phyloP scores from a whole-genome alignment of 2,797 vertebrate genomes.

The Artibeus lituratus region DNA sequence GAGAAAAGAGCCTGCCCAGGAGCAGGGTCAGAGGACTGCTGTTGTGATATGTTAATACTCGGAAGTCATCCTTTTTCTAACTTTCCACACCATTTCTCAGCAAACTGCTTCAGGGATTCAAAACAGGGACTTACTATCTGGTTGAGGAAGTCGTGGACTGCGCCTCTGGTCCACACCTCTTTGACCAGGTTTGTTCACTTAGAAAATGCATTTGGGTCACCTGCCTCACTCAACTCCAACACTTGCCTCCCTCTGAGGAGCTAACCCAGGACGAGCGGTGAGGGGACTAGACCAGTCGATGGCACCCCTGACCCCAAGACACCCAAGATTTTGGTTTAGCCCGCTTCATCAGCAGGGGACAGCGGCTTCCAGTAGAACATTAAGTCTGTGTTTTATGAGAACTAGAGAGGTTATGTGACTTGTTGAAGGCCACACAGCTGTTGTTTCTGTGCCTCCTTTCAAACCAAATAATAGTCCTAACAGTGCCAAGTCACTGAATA shows the following conservation, averaged over 20 bases:
- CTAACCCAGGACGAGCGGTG: neutral
- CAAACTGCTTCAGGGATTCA: neutral
- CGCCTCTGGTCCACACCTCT: neutral
- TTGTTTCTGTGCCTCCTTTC: neutral
- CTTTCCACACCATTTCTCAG: neutral
- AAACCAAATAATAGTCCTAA: neutral
- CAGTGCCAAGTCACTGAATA: neutral
- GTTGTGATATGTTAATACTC: neutral
- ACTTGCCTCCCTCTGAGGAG: neutral
- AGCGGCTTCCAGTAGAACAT: neutral
- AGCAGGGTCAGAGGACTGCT: neutral
- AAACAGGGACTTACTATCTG: neutral
- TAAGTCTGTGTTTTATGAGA: neutral
- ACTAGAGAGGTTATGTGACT: neutral
- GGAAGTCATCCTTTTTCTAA: neutral
- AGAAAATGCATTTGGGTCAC: neutral
- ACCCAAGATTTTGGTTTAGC: neutral
- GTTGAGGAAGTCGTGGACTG: neutral
- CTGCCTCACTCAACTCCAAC: neutral
- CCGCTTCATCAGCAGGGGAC: neutral
- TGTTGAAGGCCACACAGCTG: neutral
- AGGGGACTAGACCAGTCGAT: neutral
- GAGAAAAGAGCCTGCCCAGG: neutral
- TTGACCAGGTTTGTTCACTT: neutral
- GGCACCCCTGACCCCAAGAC: neutral